Evolutionary conservation across 2,888 invertebrate genomes (phyloP).

Genomic region (Muschampia plurimacula): DNA sequence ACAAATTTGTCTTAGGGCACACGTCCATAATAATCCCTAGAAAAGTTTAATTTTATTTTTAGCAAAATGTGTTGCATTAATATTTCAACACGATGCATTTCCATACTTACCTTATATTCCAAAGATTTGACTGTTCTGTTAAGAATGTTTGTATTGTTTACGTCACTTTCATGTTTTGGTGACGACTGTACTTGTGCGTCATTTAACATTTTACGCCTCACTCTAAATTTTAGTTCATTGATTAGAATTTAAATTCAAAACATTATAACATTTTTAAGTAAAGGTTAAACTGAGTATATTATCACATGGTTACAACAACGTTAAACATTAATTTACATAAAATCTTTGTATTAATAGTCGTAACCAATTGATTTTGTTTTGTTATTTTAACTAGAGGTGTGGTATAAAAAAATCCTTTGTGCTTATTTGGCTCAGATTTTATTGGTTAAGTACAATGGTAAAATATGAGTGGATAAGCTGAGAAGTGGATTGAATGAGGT

Average conservation of each 20-base stretch:
- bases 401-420: conserved; percentile 49
- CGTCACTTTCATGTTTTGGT: conserved; percentile 68
- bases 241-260: conserved; percentile 63
- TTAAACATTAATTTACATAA: background rate
- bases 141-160: conserved; percentile 67
- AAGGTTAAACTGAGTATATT: conserved; percentile 15
- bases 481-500: conserved; percentile 81
- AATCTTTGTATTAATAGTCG: conserved; percentile 15
- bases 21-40: conserved; percentile 88
- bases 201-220: conserved; percentile 77
- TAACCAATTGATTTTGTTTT: conserved; percentile 2
- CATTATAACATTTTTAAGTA: conserved; percentile 48
- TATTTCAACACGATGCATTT: conserved; percentile 38
- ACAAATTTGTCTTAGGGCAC: conserved; percentile 93
- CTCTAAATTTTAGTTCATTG: conserved; percentile 61
- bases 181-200: conserved; percentile 79
- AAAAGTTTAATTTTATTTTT: conserved; percentile 46
- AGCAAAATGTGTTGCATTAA: conserved; percentile 11
- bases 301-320: conserved; percentile 9
- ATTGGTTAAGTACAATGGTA: conserved; percentile 57
- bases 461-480: conserved; percentile 66
- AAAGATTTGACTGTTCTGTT: conserved; percentile 66
- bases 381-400: conserved; percentile 43
- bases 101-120: conserved; percentile 70
- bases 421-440: conserved; percentile 53